A percentile compares a stretch with the other conserved stretches of the same genome.
Conservation (phyloP, 2,888 invertebrate genomes). For the Nomada goodeniana region DNA sequence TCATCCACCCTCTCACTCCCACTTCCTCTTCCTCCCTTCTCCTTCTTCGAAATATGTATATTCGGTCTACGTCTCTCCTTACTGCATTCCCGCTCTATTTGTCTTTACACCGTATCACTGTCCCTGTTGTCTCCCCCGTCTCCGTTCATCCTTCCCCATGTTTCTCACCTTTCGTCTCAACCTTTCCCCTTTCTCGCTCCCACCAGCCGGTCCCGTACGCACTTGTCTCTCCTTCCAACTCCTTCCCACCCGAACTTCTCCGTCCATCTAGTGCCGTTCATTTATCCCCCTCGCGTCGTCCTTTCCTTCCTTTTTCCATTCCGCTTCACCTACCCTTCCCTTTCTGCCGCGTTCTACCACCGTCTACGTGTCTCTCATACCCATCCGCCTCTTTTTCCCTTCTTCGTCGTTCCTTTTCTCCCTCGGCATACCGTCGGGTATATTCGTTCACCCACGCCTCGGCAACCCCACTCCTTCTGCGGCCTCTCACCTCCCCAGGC, state of each 20-base stretch:
- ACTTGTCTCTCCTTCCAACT: conserved; percentile 24
- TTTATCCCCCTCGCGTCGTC: conserved; percentile 48
- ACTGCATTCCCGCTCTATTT: conserved; percentile 61
- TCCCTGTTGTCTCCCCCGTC: conserved; percentile 50
- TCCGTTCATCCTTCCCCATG: conserved; percentile 39
- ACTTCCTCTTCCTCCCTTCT: conserved; percentile 19
- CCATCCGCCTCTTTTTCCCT: conserved; percentile 21
- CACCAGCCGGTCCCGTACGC: conserved; percentile 4
- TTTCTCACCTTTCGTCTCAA: conserved; percentile 54
- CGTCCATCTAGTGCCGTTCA: conserved; percentile 23
- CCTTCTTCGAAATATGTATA: conserved; percentile 44
- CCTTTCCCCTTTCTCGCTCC: conserved; percentile 38
- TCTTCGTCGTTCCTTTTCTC: conserved; percentile 42
- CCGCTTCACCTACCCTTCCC: conserved; percentile 38
- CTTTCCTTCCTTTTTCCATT: conserved; percentile 50
- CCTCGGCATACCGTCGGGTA: conserved; percentile 42
- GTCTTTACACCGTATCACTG: conserved; percentile 59
- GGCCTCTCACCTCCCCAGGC: conserved; percentile 56
- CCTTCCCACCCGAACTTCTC: not conserved
- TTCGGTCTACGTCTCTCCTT: conserved; percentile 56
- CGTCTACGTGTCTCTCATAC: conserved; percentile 44
- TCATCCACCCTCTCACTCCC: conserved; percentile 10
- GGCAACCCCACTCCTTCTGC: conserved; percentile 33
- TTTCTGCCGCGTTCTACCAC: conserved; percentile 33
- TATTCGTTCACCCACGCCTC: conserved; percentile 63